These are phyloP conservation scores for Tortricodes alternella DNA, from an alignment of 2,888 invertebrate genomes.

Conservation along the genomic window DNA sequence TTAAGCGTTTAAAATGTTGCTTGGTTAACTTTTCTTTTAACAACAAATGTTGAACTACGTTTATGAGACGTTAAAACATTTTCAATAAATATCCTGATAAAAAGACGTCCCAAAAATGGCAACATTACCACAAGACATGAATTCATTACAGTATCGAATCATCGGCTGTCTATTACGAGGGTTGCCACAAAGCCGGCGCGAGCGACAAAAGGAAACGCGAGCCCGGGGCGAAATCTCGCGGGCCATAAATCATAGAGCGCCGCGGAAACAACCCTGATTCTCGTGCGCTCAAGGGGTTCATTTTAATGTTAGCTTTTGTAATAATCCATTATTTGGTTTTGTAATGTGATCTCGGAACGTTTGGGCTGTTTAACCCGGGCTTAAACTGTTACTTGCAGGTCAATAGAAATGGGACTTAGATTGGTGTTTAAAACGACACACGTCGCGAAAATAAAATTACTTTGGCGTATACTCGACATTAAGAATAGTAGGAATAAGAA, in stretches of 20 bases:
- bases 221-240: constrained; percentile 58
- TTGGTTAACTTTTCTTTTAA: no score
- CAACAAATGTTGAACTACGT: no score
- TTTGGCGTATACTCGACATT: no score
- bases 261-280: constrained; percentile 59
- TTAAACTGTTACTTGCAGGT: constrained; percentile 13
- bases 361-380: constrained; percentile 18
- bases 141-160: constrained; percentile 52
- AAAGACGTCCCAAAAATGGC: background rate
- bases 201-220: constrained; percentile 57
- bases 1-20: no score
- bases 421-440: no score
- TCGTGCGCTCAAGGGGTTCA: constrained; percentile 56
- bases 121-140: constrained; percentile 34
- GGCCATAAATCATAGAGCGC: constrained; percentile 62
- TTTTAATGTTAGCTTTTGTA: constrained; percentile 51
- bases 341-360: constrained; percentile 27
- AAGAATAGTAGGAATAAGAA: no score
- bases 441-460: no score
- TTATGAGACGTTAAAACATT: background rate
- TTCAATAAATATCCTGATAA: background rate
- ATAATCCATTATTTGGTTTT: constrained; percentile 32
- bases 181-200: constrained; percentile 57
- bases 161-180: constrained; percentile 54
- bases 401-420: background rate